Evolutionary conservation across 1,140 invertebrate species (phyloP).

Genomic region (Eubasilissa regina): DNA sequence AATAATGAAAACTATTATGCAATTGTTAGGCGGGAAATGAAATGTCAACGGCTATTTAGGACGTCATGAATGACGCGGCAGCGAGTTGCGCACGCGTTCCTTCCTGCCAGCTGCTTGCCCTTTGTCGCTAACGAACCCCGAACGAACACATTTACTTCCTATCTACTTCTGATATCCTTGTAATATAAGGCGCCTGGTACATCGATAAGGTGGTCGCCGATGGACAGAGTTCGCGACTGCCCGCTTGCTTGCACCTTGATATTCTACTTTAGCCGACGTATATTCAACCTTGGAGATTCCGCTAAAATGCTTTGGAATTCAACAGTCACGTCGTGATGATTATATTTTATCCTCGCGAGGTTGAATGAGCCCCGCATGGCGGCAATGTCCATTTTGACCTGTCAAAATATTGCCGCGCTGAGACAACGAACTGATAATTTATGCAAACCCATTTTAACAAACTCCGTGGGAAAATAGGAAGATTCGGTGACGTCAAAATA

Average conservation of each 20-base stretch:
- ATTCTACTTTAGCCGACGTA: constrained; percentile 5
- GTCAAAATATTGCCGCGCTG: constrained; percentile 15
- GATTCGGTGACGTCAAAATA: neutral
- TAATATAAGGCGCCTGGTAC: neutral
- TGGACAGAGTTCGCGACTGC: neutral
- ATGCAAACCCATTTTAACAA: constrained; percentile 33
- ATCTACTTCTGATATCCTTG: constrained; percentile 31
- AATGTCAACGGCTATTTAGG: constrained; percentile 19
- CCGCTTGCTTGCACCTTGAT: neutral
- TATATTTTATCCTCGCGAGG: constrained; percentile 1
- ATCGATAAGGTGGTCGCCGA: neutral
- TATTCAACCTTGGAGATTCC: constrained; percentile 13
- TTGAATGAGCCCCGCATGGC: constrained; percentile 21
- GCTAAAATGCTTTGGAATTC: neutral
- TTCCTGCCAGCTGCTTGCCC: constrained; percentile 44
- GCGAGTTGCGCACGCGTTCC: constrained; percentile 11
- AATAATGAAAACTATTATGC: neutral
- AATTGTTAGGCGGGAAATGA: constrained; percentile 10
- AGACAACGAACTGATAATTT: constrained; percentile 34
- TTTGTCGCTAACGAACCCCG: constrained; percentile 42
- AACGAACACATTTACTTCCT: constrained; percentile 30
- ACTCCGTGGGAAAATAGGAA: constrained; percentile 30
- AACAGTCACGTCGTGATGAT: constrained; percentile 1
- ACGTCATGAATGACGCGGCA: constrained; percentile 21
- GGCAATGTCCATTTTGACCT: constrained; percentile 5